Evolutionary conservation across 2,113 vertebrate species (phyloP), one percentile per base, ranked within the genome.

Genomic region (Eulemur macaco): DNA sequence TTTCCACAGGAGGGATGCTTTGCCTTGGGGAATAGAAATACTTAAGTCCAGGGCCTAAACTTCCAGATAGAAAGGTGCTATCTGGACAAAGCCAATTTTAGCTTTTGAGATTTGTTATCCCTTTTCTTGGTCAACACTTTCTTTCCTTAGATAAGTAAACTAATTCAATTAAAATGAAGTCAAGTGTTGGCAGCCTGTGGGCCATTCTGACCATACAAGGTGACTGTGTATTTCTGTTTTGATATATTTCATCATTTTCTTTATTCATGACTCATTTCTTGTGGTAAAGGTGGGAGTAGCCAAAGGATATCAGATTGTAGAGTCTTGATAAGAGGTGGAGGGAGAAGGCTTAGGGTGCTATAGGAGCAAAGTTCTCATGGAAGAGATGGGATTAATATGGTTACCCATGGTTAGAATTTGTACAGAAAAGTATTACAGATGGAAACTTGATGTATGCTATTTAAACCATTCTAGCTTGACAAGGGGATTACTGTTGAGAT

Each of bases 231-330:
- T 71, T 94, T 95, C 27, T 90, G 54, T 80, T 86, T 42, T 89
- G 47, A 45, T 78, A 10, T 66, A 34, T 90, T 96, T 96, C 74
- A n/a, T 81, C 81, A 87, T 74, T 84, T 88, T 96, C 42, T 76
- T 82, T 39, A 86, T 78, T 89, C 42, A 25, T 83, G 54, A 66
- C 39, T 31, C 60, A 42, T 18, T 73, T 89, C 56, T 90, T 90
- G 7, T 78, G 56, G 29, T 94, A 25, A 50, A 82, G 23, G n/a
- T 86, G 18, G 31, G 56, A 14, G 18, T 74, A 68, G 27, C 20
- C 60, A 60, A 89, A 71, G 63, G 17, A 73, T 31, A 73, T 37
- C 8, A 74, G 63, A 78, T 13, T 63, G 21, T 27, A 80, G 37
- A 81, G 20, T 85, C 34, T 50, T 85, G 56, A 34, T 94, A 92